phyloP scores from a whole-genome alignment of 2,888 invertebrate genomes.

The Drosophila falleni region DNA sequence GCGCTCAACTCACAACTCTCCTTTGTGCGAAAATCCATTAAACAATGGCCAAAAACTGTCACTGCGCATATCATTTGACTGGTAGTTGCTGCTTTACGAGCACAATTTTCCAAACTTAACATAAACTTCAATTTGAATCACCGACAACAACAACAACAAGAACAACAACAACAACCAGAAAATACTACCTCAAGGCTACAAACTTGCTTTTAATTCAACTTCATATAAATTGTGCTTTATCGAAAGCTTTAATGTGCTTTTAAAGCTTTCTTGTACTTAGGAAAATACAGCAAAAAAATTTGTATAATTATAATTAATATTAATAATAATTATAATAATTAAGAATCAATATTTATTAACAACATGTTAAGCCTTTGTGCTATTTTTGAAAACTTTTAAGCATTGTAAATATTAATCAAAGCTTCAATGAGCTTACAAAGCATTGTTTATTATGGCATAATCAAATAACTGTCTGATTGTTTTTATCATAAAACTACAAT shows the following conservation, averaged over 20 bases:
- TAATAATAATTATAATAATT: too few relatives aligned
- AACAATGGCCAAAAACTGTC: conserved; percentile 41
- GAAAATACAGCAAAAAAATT: too few relatives aligned
- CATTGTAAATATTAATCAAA: too few relatives aligned
- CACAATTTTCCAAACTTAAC: conserved; percentile 4
- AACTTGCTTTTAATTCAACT: background rate
- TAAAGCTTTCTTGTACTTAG: background rate
- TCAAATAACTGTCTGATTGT: too few relatives aligned
- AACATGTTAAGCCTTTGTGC: too few relatives aligned
- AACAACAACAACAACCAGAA: background rate
- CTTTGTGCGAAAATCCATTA: conserved; percentile 40
- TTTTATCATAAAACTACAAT: background rate
- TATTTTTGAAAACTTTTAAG: too few relatives aligned
- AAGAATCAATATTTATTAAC: too few relatives aligned
- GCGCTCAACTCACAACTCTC: conserved; percentile 29
- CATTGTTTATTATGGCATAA: too few relatives aligned
- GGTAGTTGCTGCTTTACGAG: conserved; percentile 11
- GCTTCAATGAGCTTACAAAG: too few relatives aligned
- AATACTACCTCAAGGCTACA: background rate
- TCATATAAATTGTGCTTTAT: background rate
- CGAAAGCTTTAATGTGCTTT: conserved; percentile 5
- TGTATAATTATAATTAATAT: too few relatives aligned
- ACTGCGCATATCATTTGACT: conserved; percentile 11
- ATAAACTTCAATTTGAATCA: conserved; percentile 18
- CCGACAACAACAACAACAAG: background rate